phyloP scores from a whole-genome alignment of 2,888 invertebrate genomes.

The Cryptophagus acutangulus region DNA sequence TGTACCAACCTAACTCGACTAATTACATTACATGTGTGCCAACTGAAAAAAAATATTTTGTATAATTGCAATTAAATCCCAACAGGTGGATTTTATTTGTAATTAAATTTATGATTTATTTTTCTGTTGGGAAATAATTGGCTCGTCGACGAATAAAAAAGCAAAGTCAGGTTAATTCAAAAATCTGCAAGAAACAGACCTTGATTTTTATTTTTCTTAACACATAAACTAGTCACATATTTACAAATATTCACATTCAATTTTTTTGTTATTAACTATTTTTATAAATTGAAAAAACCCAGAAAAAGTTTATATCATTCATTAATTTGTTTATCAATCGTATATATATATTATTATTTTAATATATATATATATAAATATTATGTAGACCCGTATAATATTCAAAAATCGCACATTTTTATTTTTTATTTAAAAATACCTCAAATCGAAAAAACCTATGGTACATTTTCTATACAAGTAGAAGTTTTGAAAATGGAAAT shows the following conservation, averaged over 20 bases:
- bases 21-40: no score
- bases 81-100: no score
- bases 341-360: no score
- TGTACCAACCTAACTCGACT: no score
- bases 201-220: conserved; percentile 43
- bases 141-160: background rate
- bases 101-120: no score
- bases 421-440: conserved; percentile 12
- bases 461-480: conserved; percentile 10
- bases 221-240: conserved; percentile 48
- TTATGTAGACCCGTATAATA: background rate
- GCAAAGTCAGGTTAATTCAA: conserved; percentile 28
- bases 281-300: conserved; percentile 28
- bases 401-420: background rate
- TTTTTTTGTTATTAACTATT: conserved; percentile 3
- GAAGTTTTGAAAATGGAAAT: no score
- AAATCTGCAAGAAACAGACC: conserved; percentile 36
- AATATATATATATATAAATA: no score
- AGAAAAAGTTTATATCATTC: conserved; percentile 36
- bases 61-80: no score
- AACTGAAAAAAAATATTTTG: no score
- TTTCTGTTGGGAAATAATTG: no score
- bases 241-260: conserved; percentile 49
- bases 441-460: conserved; percentile 13
- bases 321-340: background rate